Base-by-base conservation (phyloP, 1,140 invertebrate genomes). In the Zaprionus gabonicus region DNA sequence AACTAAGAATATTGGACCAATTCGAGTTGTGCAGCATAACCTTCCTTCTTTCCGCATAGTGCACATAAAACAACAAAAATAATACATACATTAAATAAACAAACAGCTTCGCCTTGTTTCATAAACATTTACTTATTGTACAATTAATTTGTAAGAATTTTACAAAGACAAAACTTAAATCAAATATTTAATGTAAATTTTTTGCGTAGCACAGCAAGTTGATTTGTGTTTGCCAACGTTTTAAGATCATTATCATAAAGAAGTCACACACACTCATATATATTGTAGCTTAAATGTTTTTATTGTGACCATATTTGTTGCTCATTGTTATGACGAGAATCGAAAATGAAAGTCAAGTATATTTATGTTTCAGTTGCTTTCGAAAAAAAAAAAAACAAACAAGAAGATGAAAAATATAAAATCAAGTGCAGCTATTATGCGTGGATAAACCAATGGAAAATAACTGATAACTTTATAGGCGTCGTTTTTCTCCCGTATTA, bases 161-260 rank as follows among this genome's bases (percentile, higher is more conserved):
- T 87, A 87, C 77, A 82, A 20, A n/a, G 15, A 17, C 41, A n/a
- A 46, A 76, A 78, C 67, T 64, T 78, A 90, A 90, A 85, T 85
- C 71, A 90, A 90, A 90, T 90, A 90, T 90, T 82, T 90, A 90
- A 85, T 66, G 68, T 65, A 90, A 90, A 85, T 91, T 85, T 90
- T 46, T 72, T 87, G 65, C 77, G 49, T 69, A 67, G 78, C 75
- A 78, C 71, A 53, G 65, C 71, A 70, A 69, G 72, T 75, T 77
- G 69, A 77, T 58, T 77, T 77, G 31, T 77, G 31, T 64, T 76
- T 71, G 60, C 67, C 59, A 71, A 70, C 59, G n/a, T 71, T 76
- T 71, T 71, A 71, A 62, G 25, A 59, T 81, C 78, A 71, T 79
- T 56, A 53, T 60, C 67, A 65, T 68, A 25, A 63, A 53, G 9